Evolutionary conservation across 2,888 invertebrate genomes (phyloP).

Genomic region (Drosophila siamana): DNA sequence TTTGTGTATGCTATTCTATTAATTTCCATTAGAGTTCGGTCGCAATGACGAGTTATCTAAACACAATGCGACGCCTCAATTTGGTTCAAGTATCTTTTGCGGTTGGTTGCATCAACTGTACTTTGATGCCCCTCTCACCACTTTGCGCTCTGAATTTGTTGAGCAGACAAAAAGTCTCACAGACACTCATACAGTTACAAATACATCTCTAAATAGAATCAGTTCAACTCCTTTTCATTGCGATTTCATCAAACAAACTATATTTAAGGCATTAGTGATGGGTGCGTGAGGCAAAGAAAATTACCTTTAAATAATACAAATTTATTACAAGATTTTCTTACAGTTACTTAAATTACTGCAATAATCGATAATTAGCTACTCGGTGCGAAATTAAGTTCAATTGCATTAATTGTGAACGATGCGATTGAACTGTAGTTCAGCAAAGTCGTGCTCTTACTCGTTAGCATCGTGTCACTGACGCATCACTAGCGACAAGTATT

Average conservation of each 20-base stretch:
- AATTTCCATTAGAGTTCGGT: slow-evolving; percentile 75
- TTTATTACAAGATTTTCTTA: neutral
- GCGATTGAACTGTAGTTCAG: neutral
- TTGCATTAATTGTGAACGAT: neutral
- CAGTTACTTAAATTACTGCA: neutral
- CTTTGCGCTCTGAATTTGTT: slow-evolving; percentile 45
- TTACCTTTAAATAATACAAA: neutral
- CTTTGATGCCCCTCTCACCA: slow-evolving; percentile 36
- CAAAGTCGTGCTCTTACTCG: neutral
- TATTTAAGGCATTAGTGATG: slow-evolving; percentile 44
- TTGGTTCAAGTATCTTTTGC: slow-evolving; percentile 72
- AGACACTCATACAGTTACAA: slow-evolving; percentile 20
- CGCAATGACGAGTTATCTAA: slow-evolving; percentile 54
- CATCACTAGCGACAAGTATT: slow-evolving; percentile 50
- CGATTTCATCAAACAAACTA: slow-evolving; percentile 77
- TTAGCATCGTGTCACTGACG: slow-evolving; percentile 12
- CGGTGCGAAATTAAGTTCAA: neutral
- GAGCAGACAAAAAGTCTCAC: slow-evolving; percentile 57
- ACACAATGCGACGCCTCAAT: slow-evolving; percentile 68
- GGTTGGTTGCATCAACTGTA: slow-evolving; percentile 66
- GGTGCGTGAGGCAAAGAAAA: slow-evolving; percentile 1
- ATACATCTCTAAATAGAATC: slow-evolving; percentile 52
- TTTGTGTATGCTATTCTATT: slow-evolving; percentile 64
- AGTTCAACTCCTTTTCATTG: slow-evolving; percentile 77
- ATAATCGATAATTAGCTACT: neutral